These are phyloP conservation scores for Numenius phaeopus DNA, from an alignment of 2,797 vertebrate genomes.

Conservation along the genomic window DNA sequence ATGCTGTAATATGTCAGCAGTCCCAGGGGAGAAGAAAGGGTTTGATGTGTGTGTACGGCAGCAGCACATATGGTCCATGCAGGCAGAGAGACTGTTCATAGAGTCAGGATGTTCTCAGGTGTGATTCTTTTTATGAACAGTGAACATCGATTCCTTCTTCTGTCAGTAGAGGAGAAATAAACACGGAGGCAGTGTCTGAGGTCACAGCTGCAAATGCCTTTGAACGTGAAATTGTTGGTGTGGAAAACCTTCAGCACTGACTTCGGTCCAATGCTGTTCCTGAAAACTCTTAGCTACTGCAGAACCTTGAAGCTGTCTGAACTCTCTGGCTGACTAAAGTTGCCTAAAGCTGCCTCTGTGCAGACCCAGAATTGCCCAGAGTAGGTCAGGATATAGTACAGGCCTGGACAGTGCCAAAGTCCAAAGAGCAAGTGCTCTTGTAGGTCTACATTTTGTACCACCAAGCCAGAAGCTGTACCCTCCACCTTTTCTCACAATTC, in stretches of 20 bases:
- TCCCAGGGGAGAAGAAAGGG: background rate
- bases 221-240: conserved; percentile 34
- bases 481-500: background rate
- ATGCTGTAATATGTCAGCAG: background rate
- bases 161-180: conserved; percentile 17
- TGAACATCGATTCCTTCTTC: background rate
- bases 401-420: too few relatives aligned
- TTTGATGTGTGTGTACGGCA: background rate
- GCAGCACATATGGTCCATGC: background rate
- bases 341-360: background rate
- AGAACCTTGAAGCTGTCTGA: conserved; percentile 4
- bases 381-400: too few relatives aligned
- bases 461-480: background rate
- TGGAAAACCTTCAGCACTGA: conserved; percentile 7
- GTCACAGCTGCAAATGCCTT: conserved; percentile 19
- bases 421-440: background rate
- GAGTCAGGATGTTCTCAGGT: conserved; percentile 6
- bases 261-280: background rate
- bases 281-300: conserved; percentile 19
- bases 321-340: background rate
- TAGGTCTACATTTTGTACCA: background rate
- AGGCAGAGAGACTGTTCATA: background rate
- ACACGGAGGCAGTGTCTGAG: background rate
- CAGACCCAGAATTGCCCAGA: too few relatives aligned
- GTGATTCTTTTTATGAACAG: background rate